phyloP scores from a whole-genome alignment of 1,140 invertebrate genomes.

The Platorchestia sp. region DNA sequence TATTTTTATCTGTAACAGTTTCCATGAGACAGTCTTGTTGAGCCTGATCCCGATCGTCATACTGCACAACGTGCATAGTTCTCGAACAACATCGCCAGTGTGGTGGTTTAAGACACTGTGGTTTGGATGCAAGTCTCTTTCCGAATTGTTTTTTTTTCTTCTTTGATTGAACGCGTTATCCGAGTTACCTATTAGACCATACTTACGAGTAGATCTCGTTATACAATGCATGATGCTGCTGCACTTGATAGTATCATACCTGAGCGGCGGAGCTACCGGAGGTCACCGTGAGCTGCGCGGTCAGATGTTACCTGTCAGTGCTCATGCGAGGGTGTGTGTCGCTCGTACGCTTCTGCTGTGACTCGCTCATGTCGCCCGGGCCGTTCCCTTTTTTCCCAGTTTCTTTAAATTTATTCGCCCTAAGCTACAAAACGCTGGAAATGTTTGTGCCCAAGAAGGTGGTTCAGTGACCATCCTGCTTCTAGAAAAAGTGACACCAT shows the following conservation, averaged over 20 bases:
- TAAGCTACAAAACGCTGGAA: constrained; percentile 30
- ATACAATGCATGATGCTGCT: neutral
- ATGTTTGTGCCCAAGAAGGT: neutral
- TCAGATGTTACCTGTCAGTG: constrained; percentile 45
- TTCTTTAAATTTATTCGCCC: neutral
- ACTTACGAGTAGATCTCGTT: neutral
- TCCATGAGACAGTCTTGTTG: too few relatives aligned
- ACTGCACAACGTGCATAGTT: neutral
- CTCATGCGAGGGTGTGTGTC: neutral
- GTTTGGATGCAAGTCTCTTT: neutral
- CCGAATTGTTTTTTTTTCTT: neutral
- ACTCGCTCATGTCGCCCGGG: neutral
- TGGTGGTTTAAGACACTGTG: neutral
- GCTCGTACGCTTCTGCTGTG: neutral
- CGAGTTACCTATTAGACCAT: neutral
- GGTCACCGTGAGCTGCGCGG: neutral
- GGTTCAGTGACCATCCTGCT: neutral
- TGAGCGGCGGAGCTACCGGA: neutral
- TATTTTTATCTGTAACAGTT: too few relatives aligned
- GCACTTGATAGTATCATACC: neutral
- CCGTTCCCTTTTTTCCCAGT: neutral
- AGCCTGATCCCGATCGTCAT: too few relatives aligned
- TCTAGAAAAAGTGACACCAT: neutral
- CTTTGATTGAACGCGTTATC: neutral
- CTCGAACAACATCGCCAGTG: neutral